Evolutionary conservation across 2,113 vertebrate species (phyloP).

Genomic region (Cyprinodon tularosa): DNA sequence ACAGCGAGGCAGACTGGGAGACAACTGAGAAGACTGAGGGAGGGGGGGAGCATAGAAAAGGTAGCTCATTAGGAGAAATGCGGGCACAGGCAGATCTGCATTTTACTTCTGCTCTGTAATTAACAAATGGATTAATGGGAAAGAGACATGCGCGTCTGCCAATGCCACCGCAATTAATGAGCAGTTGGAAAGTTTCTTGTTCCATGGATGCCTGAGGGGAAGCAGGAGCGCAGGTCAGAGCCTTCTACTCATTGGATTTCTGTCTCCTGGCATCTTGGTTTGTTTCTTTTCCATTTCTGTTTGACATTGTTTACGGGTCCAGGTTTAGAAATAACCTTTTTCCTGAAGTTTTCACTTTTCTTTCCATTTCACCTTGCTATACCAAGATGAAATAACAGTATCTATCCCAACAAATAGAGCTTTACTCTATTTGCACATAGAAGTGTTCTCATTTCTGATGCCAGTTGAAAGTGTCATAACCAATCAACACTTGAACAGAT

Average conservation of each 20-base stretch:
- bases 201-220: background rate
- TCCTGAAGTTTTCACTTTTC: conserved; percentile 21
- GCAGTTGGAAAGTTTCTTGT: conserved; percentile 48
- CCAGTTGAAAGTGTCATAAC: background rate
- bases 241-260: conserved; percentile 24
- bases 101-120: conserved; percentile 62
- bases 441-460: too few species aligned
- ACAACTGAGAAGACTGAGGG: background rate
- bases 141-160: conserved; percentile 40
- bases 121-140: conserved; percentile 68
- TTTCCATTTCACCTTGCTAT: conserved; percentile 13
- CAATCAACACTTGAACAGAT: background rate
- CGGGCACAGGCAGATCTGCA: conserved; percentile 18
- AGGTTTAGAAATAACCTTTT: conserved; percentile 27
- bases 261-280: conserved; percentile 35
- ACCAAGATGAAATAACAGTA: background rate
- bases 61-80: conserved; percentile 62
- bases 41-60: conserved; percentile 8
- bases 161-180: conserved; percentile 46
- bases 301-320: conserved; percentile 20
- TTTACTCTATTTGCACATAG: too few species aligned
- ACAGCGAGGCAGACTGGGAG: conserved; percentile 6
- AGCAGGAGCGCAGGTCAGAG: conserved; percentile 16
- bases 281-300: background rate
- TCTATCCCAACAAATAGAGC: too few species aligned